A percentile compares a stretch with the other conserved stretches of the same genome.
These are phyloP conservation scores for Dyspetes luteomarginatus DNA, from an alignment of 2,888 invertebrate species.

Conservation along the genomic window DNA sequence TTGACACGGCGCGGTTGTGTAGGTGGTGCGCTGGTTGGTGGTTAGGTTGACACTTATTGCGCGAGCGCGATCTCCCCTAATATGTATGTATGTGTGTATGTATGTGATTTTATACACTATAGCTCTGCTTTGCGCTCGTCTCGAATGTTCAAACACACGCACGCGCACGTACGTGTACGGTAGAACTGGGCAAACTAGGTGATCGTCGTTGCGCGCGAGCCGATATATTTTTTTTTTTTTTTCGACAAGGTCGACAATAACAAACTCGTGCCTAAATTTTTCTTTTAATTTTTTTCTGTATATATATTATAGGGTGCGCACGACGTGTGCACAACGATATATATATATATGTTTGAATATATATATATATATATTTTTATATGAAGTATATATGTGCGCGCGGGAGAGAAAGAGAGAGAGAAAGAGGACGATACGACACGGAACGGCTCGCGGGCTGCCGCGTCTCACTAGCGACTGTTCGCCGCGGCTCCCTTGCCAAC, in stretches of 20 bases:
- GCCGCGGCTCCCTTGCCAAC: conserved; percentile 79
- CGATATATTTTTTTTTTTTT: neutral
- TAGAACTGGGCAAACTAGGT: conserved; percentile 20
- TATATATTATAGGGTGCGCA: neutral
- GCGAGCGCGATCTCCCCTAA: conserved; percentile 54
- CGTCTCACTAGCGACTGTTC: conserved; percentile 82
- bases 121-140: no score
- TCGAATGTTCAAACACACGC: neutral
- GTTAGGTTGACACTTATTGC: conserved; percentile 62
- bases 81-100: conserved; percentile 7
- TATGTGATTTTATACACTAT: no score
- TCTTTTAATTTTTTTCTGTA: neutral
- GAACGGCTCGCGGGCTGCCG: conserved; percentile 79
- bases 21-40: conserved; percentile 39
- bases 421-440: conserved; percentile 65
- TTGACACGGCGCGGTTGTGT: conserved; percentile 35
- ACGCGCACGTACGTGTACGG: conserved; percentile 44
- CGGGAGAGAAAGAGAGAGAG: conserved; percentile 62
- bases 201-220: conserved; percentile 1
- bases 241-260: no score
- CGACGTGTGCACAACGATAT: conserved; percentile 20
- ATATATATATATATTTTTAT: neutral
- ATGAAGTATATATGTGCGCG: conserved; percentile 38
- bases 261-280: no score
- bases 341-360: conserved; percentile 23